Evolutionary conservation across 1,140 invertebrate species (phyloP).

Genomic region (Tetramorium alpestre): DNA sequence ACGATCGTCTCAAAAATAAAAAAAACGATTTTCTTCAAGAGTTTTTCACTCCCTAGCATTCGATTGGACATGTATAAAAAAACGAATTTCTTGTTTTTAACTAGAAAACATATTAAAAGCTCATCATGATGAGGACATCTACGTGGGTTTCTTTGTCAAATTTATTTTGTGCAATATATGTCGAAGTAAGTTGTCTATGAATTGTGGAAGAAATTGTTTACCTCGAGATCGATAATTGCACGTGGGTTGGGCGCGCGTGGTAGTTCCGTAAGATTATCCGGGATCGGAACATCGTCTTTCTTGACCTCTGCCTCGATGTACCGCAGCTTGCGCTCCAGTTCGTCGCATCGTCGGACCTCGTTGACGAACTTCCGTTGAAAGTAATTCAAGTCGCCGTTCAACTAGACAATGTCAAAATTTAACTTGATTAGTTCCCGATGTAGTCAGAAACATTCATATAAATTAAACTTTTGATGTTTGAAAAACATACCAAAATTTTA

Average conservation of each 20-base stretch:
- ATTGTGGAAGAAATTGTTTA: conserved; percentile 77
- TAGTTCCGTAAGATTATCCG: conserved; percentile 93
- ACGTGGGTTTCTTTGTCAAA: neutral
- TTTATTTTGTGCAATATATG: neutral
- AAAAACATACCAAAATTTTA: too few species aligned
- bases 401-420: conserved; percentile 83
- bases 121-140: too few species aligned
- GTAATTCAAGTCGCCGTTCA: conserved; percentile 93
- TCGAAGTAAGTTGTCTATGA: neutral
- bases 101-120: too few species aligned
- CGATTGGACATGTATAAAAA: too few species aligned
- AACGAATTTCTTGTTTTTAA: too few species aligned
- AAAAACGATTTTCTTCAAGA: too few species aligned
- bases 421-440: neutral
- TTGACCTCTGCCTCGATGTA: conserved; percentile 98
- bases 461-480: too few species aligned
- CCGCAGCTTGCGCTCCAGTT: conserved; percentile 92
- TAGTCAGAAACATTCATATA: too few species aligned
- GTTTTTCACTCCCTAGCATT: too few species aligned
- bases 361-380: conserved; percentile 89
- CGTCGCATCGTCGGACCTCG: conserved; percentile 72
- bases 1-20: too few species aligned
- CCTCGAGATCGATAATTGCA: conserved; percentile 98
- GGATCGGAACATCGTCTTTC: conserved; percentile 94
- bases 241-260: conserved; percentile 97